A percentile compares a stretch with the other conserved stretches of the same genome.
Evolutionary conservation across 2,888 invertebrate species (phyloP).

Genomic region (Teinopalpus imperialis): DNA sequence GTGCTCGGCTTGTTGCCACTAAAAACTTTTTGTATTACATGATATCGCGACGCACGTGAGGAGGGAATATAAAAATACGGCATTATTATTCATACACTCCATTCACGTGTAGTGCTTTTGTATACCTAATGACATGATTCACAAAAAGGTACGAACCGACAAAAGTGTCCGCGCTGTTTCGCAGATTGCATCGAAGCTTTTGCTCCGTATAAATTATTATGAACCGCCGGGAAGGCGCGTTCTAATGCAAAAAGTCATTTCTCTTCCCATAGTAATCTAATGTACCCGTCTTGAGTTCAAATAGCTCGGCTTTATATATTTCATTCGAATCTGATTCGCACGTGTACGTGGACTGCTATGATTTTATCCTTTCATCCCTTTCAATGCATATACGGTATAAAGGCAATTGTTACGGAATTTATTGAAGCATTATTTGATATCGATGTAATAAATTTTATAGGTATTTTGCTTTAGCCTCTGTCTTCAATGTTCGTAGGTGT

Average conservation of each 20-base stretch:
- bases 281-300: slow-evolving; percentile 29
- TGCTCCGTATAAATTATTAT: slow-evolving; percentile 36
- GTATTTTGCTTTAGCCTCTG: neutral
- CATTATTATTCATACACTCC: slow-evolving; percentile 26
- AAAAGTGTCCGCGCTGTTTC: slow-evolving; percentile 41
- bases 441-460: slow-evolving; percentile 36
- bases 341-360: slow-evolving; percentile 24
- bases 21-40: slow-evolving; percentile 5
- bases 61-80: slow-evolving; percentile 35
- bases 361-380: slow-evolving; percentile 29
- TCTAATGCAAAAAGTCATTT: slow-evolving; percentile 35
- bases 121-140: slow-evolving; percentile 31
- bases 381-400: slow-evolving; percentile 29
- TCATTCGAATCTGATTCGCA: slow-evolving; percentile 26
- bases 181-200: slow-evolving; percentile 38
- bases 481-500: neutral
- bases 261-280: slow-evolving; percentile 33
- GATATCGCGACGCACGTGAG: slow-evolving; percentile 30
- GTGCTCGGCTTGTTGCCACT: neutral
- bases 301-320: slow-evolving; percentile 33
- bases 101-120: slow-evolving; percentile 27
- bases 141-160: slow-evolving; percentile 33
- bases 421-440: slow-evolving; percentile 39
- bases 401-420: slow-evolving; percentile 36
- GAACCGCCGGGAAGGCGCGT: slow-evolving; percentile 31